Evolutionary conservation across 2,113 vertebrate genomes (phyloP).

Genomic region (Coreoperca whiteheadi): DNA sequence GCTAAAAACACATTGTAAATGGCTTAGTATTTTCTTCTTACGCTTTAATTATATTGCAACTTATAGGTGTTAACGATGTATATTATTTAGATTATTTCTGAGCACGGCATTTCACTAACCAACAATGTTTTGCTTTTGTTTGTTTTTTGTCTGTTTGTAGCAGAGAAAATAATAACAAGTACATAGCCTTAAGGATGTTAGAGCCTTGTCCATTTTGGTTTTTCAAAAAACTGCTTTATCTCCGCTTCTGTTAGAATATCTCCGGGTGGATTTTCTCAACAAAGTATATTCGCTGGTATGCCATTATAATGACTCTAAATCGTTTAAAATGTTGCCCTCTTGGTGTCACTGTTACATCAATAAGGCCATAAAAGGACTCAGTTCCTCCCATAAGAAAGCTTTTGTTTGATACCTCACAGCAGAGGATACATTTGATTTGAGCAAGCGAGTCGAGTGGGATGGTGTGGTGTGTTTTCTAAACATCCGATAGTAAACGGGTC

Average conservation of each 20-base stretch:
- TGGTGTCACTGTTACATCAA: conserved; percentile 48
- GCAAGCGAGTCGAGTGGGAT: not conserved
- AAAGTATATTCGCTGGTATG: not conserved
- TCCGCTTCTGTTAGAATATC: not conserved
- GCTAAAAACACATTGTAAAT: not conserved
- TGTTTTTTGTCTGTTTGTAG: accelerated
- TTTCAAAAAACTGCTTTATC: too few species aligned
- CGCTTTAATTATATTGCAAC: too few species aligned
- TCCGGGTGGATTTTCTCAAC: not conserved
- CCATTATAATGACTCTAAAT: too few species aligned
- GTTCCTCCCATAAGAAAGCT: conserved; percentile 20
- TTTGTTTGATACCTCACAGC: conserved; percentile 27
- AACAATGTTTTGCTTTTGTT: not conserved
- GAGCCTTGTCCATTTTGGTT: not conserved
- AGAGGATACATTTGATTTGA: conserved; percentile 8
- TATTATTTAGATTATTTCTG: too few species aligned
- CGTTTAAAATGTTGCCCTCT: not conserved
- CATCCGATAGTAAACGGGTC: conserved; percentile 1
- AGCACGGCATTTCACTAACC: not conserved
- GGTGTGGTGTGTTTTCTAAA: too few species aligned
- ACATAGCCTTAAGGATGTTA: not conserved
- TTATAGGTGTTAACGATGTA: too few species aligned
- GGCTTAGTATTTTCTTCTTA: not conserved
- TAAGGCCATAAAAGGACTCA: not conserved
- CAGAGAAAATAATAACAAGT: not conserved